These are phyloP conservation scores for Thalassophryne amazonica DNA, from an alignment of 2,797 vertebrate species.

Conservation along the genomic window DNA sequence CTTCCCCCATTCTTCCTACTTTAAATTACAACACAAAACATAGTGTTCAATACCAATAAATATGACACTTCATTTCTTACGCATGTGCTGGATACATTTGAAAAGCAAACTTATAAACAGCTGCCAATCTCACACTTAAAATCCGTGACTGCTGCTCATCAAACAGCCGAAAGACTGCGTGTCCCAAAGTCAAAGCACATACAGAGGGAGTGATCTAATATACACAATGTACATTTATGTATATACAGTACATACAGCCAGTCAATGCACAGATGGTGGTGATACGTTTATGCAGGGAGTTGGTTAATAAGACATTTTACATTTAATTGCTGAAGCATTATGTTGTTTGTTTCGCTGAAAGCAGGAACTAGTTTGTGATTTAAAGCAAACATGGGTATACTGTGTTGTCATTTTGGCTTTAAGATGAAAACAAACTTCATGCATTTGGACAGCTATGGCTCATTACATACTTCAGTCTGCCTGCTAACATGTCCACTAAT, in stretches of 20 bases:
- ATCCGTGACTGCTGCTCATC: conserved; percentile 54
- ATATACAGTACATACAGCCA: conserved; percentile 76
- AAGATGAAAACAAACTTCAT: conserved; percentile 63
- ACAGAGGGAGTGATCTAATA: conserved; percentile 67
- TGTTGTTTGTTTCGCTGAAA: conserved; percentile 61
- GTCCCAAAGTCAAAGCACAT: conserved; percentile 60
- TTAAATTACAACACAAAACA: conserved; percentile 61
- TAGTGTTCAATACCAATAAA: conserved; percentile 72
- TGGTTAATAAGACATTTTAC: conserved; percentile 42
- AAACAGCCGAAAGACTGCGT: conserved; percentile 42
- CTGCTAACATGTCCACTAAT: conserved; percentile 34
- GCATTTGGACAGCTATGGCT: conserved; percentile 71
- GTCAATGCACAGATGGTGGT: conserved; percentile 72
- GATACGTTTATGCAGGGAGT: conserved; percentile 47
- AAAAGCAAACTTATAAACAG: conserved; percentile 64
- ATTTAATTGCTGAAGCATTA: conserved; percentile 54
- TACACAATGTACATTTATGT: conserved; percentile 77
- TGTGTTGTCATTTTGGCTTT: conserved; percentile 39
- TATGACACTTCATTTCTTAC: conserved; percentile 57
- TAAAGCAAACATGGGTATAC: conserved; percentile 59
- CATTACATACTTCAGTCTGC: conserved; percentile 62
- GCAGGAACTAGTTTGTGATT: conserved; percentile 57
- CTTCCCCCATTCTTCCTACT: conserved; percentile 19
- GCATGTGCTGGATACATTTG: conserved; percentile 54
- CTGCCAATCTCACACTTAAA: conserved; percentile 56